phyloP scores from a whole-genome alignment of 2,888 invertebrate species.

The Thumatha senex region DNA sequence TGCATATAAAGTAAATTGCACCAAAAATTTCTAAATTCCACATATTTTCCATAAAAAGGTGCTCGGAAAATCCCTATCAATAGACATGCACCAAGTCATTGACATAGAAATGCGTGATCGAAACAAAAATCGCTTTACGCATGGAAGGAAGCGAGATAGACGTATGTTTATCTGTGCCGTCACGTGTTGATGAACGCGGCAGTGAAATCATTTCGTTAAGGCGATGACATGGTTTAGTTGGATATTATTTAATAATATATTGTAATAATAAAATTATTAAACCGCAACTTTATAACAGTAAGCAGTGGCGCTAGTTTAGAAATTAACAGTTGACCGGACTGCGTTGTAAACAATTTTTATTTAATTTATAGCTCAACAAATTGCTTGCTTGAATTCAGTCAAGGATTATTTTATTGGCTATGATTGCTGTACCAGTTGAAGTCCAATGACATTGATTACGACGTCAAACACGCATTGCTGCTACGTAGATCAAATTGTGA shows the following conservation, averaged over 20 bases:
- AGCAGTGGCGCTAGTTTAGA: not conserved
- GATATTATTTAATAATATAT: constrained; percentile 1
- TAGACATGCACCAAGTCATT: constrained; percentile 39
- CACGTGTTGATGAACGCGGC: constrained; percentile 45
- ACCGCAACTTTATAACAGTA: not conserved
- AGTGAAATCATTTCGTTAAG: constrained; percentile 66
- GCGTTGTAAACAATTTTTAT: no score
- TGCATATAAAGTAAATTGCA: no score
- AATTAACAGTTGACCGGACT: no score
- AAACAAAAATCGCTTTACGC: constrained; percentile 34
- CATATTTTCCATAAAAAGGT: not conserved
- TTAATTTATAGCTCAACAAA: no score
- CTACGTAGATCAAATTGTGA: no score
- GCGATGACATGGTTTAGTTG: constrained; percentile 32
- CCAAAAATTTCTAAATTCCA: no score
- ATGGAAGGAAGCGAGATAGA: constrained; percentile 40
- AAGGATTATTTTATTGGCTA: no score
- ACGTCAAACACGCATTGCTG: no score
- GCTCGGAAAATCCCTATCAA: constrained; percentile 37
- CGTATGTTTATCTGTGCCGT: constrained; percentile 45
- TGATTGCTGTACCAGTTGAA: no score
- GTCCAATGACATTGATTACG: no score
- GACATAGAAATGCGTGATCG: constrained; percentile 47
- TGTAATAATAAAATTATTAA: not conserved
- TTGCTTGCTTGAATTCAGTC: no score